Percentiles rank a stretch among this genome's conserved stretches.
phyloP scores from a whole-genome alignment of 2,888 invertebrate species.

The Cheilosia impressa region DNA sequence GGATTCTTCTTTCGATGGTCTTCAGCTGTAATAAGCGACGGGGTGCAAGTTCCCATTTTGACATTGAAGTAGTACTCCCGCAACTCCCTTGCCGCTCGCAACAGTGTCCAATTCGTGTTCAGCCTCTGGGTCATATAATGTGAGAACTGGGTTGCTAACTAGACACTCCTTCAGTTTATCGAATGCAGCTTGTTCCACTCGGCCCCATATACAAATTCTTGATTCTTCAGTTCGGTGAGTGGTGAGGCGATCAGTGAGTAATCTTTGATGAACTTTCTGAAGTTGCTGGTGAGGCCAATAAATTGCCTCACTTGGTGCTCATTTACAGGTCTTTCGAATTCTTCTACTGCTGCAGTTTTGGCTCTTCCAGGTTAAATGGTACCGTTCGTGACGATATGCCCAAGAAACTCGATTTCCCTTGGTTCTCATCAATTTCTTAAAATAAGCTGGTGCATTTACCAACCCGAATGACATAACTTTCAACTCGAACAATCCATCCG shows the following conservation, averaged over 20 bases:
- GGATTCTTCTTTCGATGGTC: slow-evolving; percentile 55
- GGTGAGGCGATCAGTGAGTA: slow-evolving; percentile 35
- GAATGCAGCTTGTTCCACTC: slow-evolving; percentile 6
- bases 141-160: slow-evolving; percentile 1
- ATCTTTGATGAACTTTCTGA: slow-evolving; percentile 76
- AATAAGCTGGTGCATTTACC: slow-evolving; percentile 51
- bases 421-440: slow-evolving; percentile 58
- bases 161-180: slow-evolving; percentile 1
- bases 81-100: slow-evolving; percentile 15
- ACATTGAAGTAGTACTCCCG: slow-evolving; percentile 5
- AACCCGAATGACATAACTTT: slow-evolving; percentile 10
- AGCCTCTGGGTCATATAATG: background rate
- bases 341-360: slow-evolving; percentile 76
- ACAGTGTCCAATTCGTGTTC: slow-evolving; percentile 20
- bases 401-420: slow-evolving; percentile 49
- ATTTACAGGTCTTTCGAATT: slow-evolving; percentile 72
- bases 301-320: slow-evolving; percentile 48
- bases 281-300: slow-evolving; percentile 73
- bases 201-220: slow-evolving; percentile 11
- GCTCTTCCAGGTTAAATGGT: slow-evolving; percentile 75
- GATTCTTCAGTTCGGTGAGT: slow-evolving; percentile 19
- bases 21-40: slow-evolving; percentile 71
- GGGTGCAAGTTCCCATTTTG: background rate
- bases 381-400: slow-evolving; percentile 68
- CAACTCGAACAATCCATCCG: slow-evolving; percentile 69